Evolutionary conservation across 2,797 vertebrate genomes (phyloP), one percentile per base, ranked within the genome.

Genomic region (Sebastes wilsoni): DNA sequence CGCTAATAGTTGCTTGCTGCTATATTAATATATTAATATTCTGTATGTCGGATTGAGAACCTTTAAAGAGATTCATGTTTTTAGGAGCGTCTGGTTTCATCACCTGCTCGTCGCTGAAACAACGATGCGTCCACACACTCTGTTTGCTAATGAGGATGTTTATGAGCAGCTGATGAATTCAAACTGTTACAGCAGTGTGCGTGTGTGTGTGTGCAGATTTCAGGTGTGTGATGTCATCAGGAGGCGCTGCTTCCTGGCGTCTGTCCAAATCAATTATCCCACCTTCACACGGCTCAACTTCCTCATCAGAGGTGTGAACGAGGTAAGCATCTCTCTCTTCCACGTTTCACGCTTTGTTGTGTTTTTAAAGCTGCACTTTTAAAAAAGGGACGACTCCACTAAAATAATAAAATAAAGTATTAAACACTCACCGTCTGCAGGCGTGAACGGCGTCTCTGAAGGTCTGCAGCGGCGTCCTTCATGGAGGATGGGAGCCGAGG

Each of bases 261-360:
- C 60, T 70, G 79, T 94, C 94, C 94, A 95, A 94, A 93, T 94
- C 85, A 94, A 95, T 95, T 93, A 94, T 94, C 83, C 69, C 84
- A 84, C 87, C 83, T 91, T 42, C 68, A 62, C 52, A 88, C 89
- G 88, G 84, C 90, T 79, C 85, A 64, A 86, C 68, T 77, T 80
- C 85, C 82, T 86, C 83, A 85, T 92, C 92, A 88, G 91, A 94
- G 91, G 94, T 91, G 94, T 92, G 92, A 96, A 91, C 52, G 54
- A 95, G 88, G 92, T 94, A 93, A 94, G 92, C 89, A 91, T 89
- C 86, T 72, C 72, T 58, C 36, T 69, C 70, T 16, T 59, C 62
- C 55, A 68, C 36, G 36, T 64, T 70, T 59, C 22, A 58, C 36
- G 9, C 52, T 3, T 67, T 34, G 30, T 20, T 42, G 20, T 36